phyloP scores from a whole-genome alignment of 2,888 invertebrate genomes.

The Macroteleia sp. region DNA sequence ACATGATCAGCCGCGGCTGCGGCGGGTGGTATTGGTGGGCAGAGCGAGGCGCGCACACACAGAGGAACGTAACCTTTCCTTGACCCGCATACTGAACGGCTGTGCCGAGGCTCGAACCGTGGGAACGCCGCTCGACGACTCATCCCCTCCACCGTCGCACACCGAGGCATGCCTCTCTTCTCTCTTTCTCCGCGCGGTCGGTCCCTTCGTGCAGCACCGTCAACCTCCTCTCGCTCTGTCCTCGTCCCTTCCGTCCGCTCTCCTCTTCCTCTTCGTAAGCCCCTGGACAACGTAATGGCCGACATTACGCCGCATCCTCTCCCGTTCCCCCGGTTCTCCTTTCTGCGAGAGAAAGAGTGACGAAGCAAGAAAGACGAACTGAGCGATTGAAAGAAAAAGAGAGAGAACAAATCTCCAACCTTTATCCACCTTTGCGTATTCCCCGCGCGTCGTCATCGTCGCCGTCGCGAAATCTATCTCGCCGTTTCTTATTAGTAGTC shows the following conservation, averaged over 20 bases:
- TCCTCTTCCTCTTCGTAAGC: slow-evolving; percentile 69
- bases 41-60: slow-evolving; percentile 69
- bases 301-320: slow-evolving; percentile 70
- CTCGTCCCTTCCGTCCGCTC: slow-evolving; percentile 47
- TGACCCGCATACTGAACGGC: too few relatives aligned
- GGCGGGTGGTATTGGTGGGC: slow-evolving; percentile 73
- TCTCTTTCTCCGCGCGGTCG: slow-evolving; percentile 56
- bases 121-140: too few relatives aligned
- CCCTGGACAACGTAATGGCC: slow-evolving; percentile 79
- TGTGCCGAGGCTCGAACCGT: too few relatives aligned
- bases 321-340: slow-evolving; percentile 25
- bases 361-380: too few relatives aligned
- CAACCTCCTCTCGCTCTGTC: slow-evolving; percentile 79
- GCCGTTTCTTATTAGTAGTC: slow-evolving; percentile 52
- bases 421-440: slow-evolving; percentile 73
- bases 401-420: slow-evolving; percentile 42
- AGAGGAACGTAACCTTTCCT: too few relatives aligned
- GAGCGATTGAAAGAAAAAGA: slow-evolving; percentile 4
- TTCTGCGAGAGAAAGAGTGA: not conserved
- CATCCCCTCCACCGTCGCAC: too few relatives aligned
- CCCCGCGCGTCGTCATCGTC: slow-evolving; percentile 63
- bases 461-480: slow-evolving; percentile 55
- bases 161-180: slow-evolving; percentile 61
- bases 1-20: slow-evolving; percentile 57
- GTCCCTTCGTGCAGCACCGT: slow-evolving; percentile 60